Conservation (phyloP, 2,113 vertebrate genomes). For the Thamnophis sirtalis region DNA sequence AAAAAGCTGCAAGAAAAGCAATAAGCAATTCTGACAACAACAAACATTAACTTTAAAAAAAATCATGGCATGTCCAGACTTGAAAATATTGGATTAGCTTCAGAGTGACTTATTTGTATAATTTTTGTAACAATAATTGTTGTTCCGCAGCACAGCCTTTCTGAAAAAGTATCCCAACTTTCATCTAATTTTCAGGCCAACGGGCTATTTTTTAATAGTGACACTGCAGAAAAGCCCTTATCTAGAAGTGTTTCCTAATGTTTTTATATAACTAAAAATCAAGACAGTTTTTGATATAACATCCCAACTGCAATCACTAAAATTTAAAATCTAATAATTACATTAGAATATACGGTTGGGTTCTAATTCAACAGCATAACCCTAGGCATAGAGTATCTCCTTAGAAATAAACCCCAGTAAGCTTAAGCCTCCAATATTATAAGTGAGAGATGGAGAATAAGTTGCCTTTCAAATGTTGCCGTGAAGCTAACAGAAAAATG, state of each 20-base stretch:
- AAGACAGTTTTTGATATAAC: not conserved
- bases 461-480: not conserved
- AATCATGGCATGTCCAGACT: conserved; percentile 30
- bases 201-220: not conserved
- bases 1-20: conserved; percentile 1
- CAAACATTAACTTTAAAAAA: conserved; percentile 29
- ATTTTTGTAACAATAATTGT: not conserved
- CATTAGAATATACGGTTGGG: not conserved
- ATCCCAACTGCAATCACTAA: not conserved
- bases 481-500: not conserved
- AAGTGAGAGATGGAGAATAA: not conserved
- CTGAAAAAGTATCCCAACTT: not conserved
- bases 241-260: not conserved
- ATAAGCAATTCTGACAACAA: not conserved
- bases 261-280: not conserved
- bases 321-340: not conserved
- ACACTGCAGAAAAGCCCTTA: not conserved
- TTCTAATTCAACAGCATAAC: not conserved
- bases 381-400: not conserved
- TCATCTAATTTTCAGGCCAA: not conserved
- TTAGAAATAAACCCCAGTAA: not conserved
- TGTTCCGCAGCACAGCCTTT: not conserved
- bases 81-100: not conserved
- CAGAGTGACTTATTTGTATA: not conserved
- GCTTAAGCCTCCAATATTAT: not conserved